Percentiles rank a stretch among this genome's conserved stretches.
Conservation (phyloP, 2,113 vertebrate genomes). For the Rhombomys opimus region DNA sequence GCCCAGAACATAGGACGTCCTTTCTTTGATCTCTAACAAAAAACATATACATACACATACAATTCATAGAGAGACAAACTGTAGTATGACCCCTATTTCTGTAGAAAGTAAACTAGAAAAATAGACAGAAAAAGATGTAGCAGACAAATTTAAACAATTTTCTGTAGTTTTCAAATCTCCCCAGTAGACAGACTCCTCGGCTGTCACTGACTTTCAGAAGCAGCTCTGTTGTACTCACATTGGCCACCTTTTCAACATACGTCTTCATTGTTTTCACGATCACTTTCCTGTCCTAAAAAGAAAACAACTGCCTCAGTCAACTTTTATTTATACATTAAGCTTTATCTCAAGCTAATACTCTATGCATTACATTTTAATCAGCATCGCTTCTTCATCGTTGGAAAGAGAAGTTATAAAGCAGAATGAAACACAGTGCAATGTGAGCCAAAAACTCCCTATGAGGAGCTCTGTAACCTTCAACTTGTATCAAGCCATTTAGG, state of each 20-base stretch:
- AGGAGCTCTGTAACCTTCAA: background rate
- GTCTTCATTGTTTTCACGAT: slow-evolving; percentile 99
- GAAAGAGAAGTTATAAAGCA: background rate
- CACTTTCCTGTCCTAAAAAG: slow-evolving; percentile 94
- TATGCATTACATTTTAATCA: background rate
- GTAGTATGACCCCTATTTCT: background rate
- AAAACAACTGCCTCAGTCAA: slow-evolving; percentile 54
- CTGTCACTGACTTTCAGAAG: background rate
- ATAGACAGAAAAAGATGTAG: background rate
- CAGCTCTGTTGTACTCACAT: slow-evolving; percentile 87
- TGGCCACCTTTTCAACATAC: slow-evolving; percentile 95
- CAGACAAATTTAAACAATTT: background rate
- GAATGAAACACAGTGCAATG: background rate
- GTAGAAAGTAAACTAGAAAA: background rate
- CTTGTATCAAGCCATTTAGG: background rate
- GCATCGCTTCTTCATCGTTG: background rate
- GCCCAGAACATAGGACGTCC: background rate
- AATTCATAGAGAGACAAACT: background rate
- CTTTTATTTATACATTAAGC: slow-evolving; percentile 24
- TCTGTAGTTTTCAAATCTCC: slow-evolving; percentile 39
- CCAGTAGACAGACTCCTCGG: background rate
- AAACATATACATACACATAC: background rate
- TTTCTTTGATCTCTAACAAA: background rate
- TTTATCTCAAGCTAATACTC: background rate
- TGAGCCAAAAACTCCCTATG: background rate